Evolutionary conservation across 2,113 vertebrate species (phyloP), one percentile per base, ranked within the genome.

Genomic region (Chrysochloris asiatica): DNA sequence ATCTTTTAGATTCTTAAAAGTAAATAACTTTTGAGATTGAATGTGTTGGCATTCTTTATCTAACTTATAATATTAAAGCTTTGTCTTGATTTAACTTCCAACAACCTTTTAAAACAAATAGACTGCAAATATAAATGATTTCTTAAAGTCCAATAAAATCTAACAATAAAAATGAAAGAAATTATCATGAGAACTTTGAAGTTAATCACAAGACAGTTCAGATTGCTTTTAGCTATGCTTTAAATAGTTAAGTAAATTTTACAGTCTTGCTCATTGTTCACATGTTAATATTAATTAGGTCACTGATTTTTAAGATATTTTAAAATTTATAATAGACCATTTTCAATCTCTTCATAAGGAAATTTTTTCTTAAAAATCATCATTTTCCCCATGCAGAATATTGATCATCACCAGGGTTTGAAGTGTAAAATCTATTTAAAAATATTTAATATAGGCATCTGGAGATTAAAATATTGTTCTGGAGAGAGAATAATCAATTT

Each of bases 271-370:
- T 69, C 28, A 61, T 56, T 56, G 16, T 76, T 24, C 73, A 28
- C 7, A 36, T 56, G 14, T 41, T 76, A 77, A 43, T 84, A 45
- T 13, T 56, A 56, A 56, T 59, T 63, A 90, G 48, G 36, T 50
- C 43, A 12, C 47, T 85, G 6, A 26, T 77, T 83, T 83, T 61
- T 82, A 76, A 86, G 75, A 76, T 3, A 47, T 28, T 11, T 24
- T 16, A n/a, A n/a, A n/a, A n/a, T n/a, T n/a, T n/a, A n/a, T n/a
- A 33, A 56, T 38, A 50, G 6, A 11, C 1, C 22, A 59, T 79
- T 89, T 78, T 54, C 28, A 75, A 78, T 78, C 16, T 71, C 65
- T 79, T 86, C 21, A 76, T 69, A 72, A 75, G 61, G 26, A 88
- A n/a, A 88, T 88, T 71, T 65, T 88, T 2, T 78, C 33, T 30